A percentile compares a stretch with the other conserved stretches of the same genome.
phyloP scores from a whole-genome alignment of 2,797 vertebrate genomes.

The Rhinella marina region DNA sequence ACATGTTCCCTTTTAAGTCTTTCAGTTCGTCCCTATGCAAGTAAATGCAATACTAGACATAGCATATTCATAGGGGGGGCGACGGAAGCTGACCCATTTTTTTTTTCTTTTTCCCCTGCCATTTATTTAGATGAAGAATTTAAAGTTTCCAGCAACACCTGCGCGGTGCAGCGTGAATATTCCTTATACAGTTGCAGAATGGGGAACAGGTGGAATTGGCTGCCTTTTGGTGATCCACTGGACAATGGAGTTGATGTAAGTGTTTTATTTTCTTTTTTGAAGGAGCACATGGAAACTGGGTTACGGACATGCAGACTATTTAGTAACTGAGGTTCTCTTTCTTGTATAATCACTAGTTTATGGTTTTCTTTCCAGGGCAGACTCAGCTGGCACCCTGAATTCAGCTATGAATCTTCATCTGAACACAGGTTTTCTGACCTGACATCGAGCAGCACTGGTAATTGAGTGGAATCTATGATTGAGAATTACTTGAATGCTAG shows the following conservation, averaged over 20 bases:
- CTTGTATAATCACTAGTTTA: not conserved
- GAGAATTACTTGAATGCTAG: not conserved
- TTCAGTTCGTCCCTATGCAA: no score
- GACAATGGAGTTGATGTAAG: conserved; percentile 31
- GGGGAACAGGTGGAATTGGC: not conserved
- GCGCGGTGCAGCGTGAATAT: not conserved
- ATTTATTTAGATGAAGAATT: conserved; percentile 19
- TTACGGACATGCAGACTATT: not conserved
- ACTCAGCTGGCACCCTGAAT: conserved; percentile 28
- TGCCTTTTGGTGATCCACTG: not conserved
- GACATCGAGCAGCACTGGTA: conserved; percentile 62
- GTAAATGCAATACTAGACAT: no score
- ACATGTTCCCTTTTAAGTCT: no score
- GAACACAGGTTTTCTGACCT: conserved; percentile 17
- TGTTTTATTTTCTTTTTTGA: not conserved
- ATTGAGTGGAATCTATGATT: not conserved
- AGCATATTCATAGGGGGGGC: no score
- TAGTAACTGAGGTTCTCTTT: no score
- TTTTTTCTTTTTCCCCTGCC: no score
- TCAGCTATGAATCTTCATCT: conserved; percentile 35
- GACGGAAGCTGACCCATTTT: no score
- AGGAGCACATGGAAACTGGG: not conserved
- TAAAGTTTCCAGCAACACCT: not conserved
- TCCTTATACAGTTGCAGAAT: not conserved
- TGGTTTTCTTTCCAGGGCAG: conserved; percentile 30